Evolutionary conservation across 2,888 invertebrate species (phyloP).

Genomic region (Lymantria dispar): DNA sequence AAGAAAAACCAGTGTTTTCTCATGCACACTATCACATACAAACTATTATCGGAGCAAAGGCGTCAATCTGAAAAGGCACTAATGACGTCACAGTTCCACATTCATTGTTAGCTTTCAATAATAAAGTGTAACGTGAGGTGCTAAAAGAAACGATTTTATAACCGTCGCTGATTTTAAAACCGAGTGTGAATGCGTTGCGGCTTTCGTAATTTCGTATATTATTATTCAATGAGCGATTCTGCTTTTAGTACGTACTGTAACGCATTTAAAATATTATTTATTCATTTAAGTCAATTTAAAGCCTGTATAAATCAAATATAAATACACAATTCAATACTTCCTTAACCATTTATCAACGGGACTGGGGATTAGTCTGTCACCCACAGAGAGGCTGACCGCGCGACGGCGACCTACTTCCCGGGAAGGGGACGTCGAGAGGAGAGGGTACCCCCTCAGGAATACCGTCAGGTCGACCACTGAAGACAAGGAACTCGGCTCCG

Average conservation of each 20-base stretch:
- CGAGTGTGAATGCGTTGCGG: slow-evolving; percentile 37
- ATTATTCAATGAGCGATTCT: slow-evolving; percentile 13
- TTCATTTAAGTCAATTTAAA: too few relatives aligned
- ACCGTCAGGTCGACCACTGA: too few relatives aligned
- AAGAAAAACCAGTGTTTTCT: slow-evolving; percentile 12
- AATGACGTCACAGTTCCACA: slow-evolving; percentile 56
- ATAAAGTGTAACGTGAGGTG: slow-evolving; percentile 58
- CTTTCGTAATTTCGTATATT: slow-evolving; percentile 42
- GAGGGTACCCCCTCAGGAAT: too few relatives aligned
- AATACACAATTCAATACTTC: too few relatives aligned
- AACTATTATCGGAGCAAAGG: slow-evolving; percentile 31
- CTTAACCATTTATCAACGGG: too few relatives aligned
- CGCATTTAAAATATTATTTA: not conserved
- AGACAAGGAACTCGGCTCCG: too few relatives aligned
- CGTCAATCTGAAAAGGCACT: slow-evolving; percentile 54
- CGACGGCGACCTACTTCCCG: too few relatives aligned
- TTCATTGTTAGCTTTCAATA: slow-evolving; percentile 66
- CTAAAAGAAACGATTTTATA: slow-evolving; percentile 66
- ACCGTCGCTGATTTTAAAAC: slow-evolving; percentile 57
- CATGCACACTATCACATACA: slow-evolving; percentile 23
- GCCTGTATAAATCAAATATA: too few relatives aligned
- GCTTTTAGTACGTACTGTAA: slow-evolving; percentile 13
- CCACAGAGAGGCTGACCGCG: too few relatives aligned
- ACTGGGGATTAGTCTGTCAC: too few relatives aligned
- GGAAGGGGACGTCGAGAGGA: too few relatives aligned